phyloP scores from a whole-genome alignment of 2,797 vertebrate genomes.

The Vireo griseus region DNA sequence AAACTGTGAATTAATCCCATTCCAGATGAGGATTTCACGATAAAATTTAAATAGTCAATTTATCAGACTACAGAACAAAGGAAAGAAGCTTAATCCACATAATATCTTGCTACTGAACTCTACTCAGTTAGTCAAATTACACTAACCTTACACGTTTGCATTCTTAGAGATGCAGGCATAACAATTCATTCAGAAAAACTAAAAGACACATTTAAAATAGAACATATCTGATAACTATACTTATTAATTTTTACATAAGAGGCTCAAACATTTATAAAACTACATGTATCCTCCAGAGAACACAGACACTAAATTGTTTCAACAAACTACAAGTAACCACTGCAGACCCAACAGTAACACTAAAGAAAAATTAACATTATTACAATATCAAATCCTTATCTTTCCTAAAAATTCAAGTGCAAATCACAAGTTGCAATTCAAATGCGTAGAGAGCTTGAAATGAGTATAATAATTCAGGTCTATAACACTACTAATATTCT shows the following conservation, averaged over 20 bases:
- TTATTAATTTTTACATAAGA: not conserved
- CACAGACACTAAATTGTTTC: not conserved
- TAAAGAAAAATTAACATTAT: not conserved
- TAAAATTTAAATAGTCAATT: not conserved
- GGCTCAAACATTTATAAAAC: not conserved
- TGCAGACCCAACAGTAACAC: not conserved
- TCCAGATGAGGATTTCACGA: not conserved
- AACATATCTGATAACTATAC: not conserved
- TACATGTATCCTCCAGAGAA: not conserved
- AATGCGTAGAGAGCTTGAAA: slow-evolving; percentile 8
- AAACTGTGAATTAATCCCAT: not conserved
- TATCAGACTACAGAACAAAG: not conserved
- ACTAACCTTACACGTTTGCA: not conserved
- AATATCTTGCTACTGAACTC: not conserved
- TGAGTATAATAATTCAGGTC: not conserved
- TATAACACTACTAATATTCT: not conserved
- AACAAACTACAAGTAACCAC: not conserved
- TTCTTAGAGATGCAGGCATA: not conserved
- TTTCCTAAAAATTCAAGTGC: not conserved
- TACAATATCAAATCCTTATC: not conserved
- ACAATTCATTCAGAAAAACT: not conserved
- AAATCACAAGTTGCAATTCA: slow-evolving; percentile 15
- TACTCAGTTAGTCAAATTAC: not conserved
- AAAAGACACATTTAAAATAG: not conserved
- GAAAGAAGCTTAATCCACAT: not conserved